These are phyloP conservation scores for Macropus fuliginosus DNA, from an alignment of 2,797 vertebrate genomes.

Conservation along the genomic window DNA sequence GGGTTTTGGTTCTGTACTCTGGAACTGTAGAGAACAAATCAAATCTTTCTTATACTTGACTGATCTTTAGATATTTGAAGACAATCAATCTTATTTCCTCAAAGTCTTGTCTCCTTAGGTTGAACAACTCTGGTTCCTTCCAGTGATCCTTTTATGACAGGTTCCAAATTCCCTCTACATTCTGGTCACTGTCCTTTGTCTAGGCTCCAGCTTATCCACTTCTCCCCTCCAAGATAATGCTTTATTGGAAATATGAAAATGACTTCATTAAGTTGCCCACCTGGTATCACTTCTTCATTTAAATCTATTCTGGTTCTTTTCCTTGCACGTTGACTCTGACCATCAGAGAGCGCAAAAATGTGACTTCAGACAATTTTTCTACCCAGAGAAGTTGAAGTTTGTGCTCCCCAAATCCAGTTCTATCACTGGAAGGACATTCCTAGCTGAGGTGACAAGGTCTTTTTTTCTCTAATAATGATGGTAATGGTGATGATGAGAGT, in stretches of 20 bases:
- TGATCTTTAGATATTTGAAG: background rate
- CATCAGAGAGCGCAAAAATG: background rate
- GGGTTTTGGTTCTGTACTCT: background rate
- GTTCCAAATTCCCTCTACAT: background rate
- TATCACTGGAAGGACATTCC: background rate
- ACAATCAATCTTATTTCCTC: background rate
- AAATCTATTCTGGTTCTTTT: background rate
- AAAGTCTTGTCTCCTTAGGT: background rate
- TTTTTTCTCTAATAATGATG: background rate
- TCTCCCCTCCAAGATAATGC: background rate
- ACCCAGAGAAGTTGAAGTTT: slow-evolving; percentile 20
- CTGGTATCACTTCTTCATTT: background rate
- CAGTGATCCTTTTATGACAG: background rate
- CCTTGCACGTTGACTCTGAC: background rate
- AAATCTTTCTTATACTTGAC: background rate
- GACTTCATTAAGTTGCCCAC: background rate
- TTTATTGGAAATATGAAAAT: background rate
- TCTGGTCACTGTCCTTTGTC: background rate
- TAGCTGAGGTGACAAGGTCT: background rate
- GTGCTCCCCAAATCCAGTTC: background rate
- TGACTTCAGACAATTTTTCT: slow-evolving; percentile 26
- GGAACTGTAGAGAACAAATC: background rate
- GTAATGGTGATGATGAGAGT: background rate
- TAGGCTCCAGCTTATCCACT: background rate
- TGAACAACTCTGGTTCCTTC: background rate